Evolutionary conservation across 2,888 invertebrate genomes (phyloP), one percentile per base, ranked within the genome.

Genomic region (Meiosimyza decipiens): DNA sequence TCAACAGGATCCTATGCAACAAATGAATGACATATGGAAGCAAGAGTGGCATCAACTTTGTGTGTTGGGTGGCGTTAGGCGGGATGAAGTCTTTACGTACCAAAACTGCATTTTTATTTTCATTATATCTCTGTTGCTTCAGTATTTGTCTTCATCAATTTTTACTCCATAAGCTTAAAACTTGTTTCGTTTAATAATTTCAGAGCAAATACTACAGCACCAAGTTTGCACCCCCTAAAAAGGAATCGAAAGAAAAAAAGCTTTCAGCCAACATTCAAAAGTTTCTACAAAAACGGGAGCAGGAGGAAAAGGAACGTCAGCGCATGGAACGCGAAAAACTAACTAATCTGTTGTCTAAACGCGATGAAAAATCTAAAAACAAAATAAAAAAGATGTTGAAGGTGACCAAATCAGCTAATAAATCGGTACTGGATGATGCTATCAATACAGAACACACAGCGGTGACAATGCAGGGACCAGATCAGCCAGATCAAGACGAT

Each of bases 401-500:
- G 88, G 91, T 95, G 0, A 95, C 95, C 11, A 96, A 96, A 87
- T 94, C 95, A 7, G 95, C 96, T 0, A 95, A 95, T 84, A 95
- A 95, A 83, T 92, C 95, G 4, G 95, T 94, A 2, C 87, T 96
- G 76, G 92, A 91, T 59, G 96, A 96, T 89, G 95, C 95, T 1
- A 88, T 93, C 33, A 93, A 95, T 81, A 89, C 90, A 78, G 91
- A 93, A 49, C 92, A 94, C 79, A 94, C 94, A 15, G 92, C 93
- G 5, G 90, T 94, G 6, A 94, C 94, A 0, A 86, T 91, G 51
- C 90, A 91, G 65, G 94, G 94, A 0, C 91, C 92, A 0, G 91
- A 92, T 1, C 95, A 95, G 81, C 94, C 95, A 0, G 96, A 96
- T 81, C 95, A 95, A 83, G 96, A 96, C 88, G 96, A 96, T 83